phyloP scores from a whole-genome alignment of 2,888 invertebrate genomes.

The Rhamphomyia laevipes region DNA sequence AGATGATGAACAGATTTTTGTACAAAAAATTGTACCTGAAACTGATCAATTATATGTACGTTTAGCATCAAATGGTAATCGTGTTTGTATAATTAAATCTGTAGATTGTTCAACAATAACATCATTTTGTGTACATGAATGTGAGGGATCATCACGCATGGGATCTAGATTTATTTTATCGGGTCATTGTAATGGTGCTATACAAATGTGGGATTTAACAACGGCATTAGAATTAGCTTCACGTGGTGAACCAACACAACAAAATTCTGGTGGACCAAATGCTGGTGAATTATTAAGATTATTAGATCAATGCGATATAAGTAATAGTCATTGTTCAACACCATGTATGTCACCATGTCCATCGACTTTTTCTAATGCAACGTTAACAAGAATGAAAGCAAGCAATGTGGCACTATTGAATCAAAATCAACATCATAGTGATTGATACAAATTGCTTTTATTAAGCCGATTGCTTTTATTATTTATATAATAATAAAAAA shows the following conservation, averaged over 20 bases:
- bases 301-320: conserved; percentile 88
- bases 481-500: too few relatives aligned
- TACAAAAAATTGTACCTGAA: conserved; percentile 95
- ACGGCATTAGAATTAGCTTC: conserved; percentile 74
- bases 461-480: too few relatives aligned
- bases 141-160: conserved; percentile 91
- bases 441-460: conserved; percentile 13
- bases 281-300: conserved; percentile 82
- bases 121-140: conserved; percentile 94
- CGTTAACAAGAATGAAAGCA: conserved; percentile 43
- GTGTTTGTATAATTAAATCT: conserved; percentile 88
- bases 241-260: conserved; percentile 62
- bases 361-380: conserved; percentile 21
- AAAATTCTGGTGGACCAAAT: conserved; percentile 71
- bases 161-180: conserved; percentile 84
- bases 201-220: conserved; percentile 98
- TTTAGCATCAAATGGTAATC: conserved; percentile 88
- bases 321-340: conserved; percentile 62
- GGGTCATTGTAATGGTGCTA: conserved; percentile 83
- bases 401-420: conserved; percentile 53
- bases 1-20: conserved; percentile 95
- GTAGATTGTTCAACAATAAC: conserved; percentile 90
- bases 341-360: conserved; percentile 53
- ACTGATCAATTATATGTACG: conserved; percentile 91
- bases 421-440: conserved; percentile 32